Base-by-base conservation (phyloP, 2,888 invertebrate genomes). In the Orchestes rusci region DNA sequence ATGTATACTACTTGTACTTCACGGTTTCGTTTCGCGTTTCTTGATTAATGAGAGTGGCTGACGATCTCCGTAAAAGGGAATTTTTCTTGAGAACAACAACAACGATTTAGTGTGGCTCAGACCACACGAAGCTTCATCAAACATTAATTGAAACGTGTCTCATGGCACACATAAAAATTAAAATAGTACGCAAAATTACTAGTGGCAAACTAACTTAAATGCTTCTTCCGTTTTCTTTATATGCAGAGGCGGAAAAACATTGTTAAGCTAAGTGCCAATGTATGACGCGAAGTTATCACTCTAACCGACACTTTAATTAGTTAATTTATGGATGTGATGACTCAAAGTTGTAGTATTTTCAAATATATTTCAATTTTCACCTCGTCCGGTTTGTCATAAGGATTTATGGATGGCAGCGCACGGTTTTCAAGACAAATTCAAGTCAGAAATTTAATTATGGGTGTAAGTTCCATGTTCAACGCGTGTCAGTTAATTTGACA, bases 231-330 rank as follows among this genome's bases (percentile, higher is more conserved):
- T 64, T 66, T 66, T 66, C 65, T 67, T 66, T 54, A 63, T 63
- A 64, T 62, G 61, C 55, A 59, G 54, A 57, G 59, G 61, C 66
- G 68, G 67, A 67, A 63, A 65, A 59, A 60, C 55, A 59, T 62
- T 52, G 64, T 68, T 67, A 66, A 60, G 58, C 57, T 57, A 62
- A 62, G 62, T 62, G 61, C 60, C 59, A 62, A 59, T 60, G 63
- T 64, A 58, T 64, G 65, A 67, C 66, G 68, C 68, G 60, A 68
- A 68, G 66, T 67, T 64, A 66, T 68, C 64, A 65, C 46, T 52
- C 48, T 46, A 46, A 45, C 40, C 33, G 36, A 37, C 37, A 41
- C 37, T 28, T 28, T 45, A 45, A 46, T 46, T 46, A 46, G 42
- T 39, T 41, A 32, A 33, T 36, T 45, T 45, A 45, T 35, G 30